A percentile compares a stretch with the other conserved stretches of the same genome.
Conservation (phyloP, 2,113 vertebrate genomes). For the Axis porcinus region DNA sequence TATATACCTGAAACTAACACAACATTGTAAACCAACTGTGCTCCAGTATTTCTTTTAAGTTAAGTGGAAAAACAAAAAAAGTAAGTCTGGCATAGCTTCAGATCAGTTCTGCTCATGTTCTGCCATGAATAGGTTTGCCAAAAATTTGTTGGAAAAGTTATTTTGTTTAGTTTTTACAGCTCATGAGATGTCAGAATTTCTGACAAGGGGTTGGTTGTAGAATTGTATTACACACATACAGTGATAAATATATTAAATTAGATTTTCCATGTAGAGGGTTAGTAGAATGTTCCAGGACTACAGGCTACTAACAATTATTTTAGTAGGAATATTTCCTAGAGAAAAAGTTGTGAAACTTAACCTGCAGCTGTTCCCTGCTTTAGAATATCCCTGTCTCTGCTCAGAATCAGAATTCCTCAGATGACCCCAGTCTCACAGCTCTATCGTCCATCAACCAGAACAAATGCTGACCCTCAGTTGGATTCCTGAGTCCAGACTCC, state of each 20-base stretch:
- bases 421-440: not conserved
- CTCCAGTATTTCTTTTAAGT: not conserved
- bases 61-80: not conserved
- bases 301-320: not conserved
- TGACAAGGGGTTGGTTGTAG: not conserved
- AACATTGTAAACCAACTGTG: not conserved
- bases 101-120: not conserved
- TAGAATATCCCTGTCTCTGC: not conserved
- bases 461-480: not conserved
- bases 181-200: not conserved
- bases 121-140: not conserved
- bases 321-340: not conserved
- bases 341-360: not conserved
- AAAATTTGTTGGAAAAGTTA: not conserved
- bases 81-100: not conserved
- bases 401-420: not conserved
- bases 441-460: conserved; percentile 24
- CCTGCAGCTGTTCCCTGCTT: not conserved
- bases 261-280: not conserved
- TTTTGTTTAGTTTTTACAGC: not conserved
- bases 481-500: conserved; percentile 51
- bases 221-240: not conserved
- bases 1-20: not conserved
- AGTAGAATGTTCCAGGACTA: not conserved
- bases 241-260: not conserved